A percentile compares a stretch with the other conserved stretches of the same genome.
phyloP scores from a whole-genome alignment of 2,888 invertebrate species.

The Heterodera filipjevi region DNA sequence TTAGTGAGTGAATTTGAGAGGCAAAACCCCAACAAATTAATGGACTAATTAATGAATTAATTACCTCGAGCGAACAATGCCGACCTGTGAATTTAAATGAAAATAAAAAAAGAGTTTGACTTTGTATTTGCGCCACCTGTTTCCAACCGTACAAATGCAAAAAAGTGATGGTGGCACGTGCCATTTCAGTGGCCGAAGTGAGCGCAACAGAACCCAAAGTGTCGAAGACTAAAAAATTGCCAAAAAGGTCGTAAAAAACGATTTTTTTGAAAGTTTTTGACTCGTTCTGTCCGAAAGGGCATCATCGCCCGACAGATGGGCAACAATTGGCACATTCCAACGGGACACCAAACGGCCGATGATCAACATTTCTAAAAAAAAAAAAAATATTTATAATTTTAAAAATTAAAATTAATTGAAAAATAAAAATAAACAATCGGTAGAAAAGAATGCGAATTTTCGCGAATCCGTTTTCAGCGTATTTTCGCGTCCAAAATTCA shows the following conservation, averaged over 20 bases:
- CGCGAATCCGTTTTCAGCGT: no score
- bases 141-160: constrained; percentile 61
- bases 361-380: constrained; percentile 58
- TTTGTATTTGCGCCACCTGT: constrained; percentile 41
- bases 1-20: background rate
- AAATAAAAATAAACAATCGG: no score
- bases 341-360: constrained; percentile 62
- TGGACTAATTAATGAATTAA: background rate
- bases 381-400: background rate
- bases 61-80: constrained; percentile 17
- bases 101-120: background rate
- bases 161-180: constrained; percentile 58
- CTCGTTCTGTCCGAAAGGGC: constrained; percentile 52
- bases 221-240: constrained; percentile 50
- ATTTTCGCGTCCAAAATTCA: no score
- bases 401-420: constrained; percentile 11
- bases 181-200: constrained; percentile 64
- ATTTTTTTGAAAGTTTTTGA: background rate
- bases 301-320: constrained; percentile 64
- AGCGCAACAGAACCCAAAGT: constrained; percentile 63
- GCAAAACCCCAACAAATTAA: background rate
- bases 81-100: background rate
- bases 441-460: no score
- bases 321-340: constrained; percentile 64
- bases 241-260: background rate